Evolutionary conservation across 2,113 vertebrate genomes (phyloP).

Genomic region (Archilochus colubris): DNA sequence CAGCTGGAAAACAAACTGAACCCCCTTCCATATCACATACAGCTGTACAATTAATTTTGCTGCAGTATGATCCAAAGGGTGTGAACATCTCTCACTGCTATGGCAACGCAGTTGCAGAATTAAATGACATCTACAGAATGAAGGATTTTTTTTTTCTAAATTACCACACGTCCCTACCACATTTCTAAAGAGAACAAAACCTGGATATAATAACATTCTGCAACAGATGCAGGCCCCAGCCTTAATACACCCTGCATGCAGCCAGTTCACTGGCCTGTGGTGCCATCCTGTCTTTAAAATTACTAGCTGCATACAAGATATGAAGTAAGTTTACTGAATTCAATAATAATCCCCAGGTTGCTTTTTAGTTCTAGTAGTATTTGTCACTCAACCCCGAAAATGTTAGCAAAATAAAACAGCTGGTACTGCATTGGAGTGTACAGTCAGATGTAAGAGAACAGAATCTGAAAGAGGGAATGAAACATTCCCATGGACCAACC

Average conservation of each 20-base stretch:
- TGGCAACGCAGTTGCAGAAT: background rate
- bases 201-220: background rate
- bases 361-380: background rate
- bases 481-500: background rate
- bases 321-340: background rate
- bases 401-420: background rate
- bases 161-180: background rate
- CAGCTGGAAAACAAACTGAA: background rate
- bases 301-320: background rate
- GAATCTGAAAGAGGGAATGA: background rate
- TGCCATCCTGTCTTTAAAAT: background rate
- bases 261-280: background rate
- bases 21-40: background rate
- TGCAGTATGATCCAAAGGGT: background rate
- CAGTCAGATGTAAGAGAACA: background rate
- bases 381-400: background rate
- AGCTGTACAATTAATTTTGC: background rate
- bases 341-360: background rate
- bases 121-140: background rate
- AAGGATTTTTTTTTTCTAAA: background rate
- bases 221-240: background rate
- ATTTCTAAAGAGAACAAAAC: background rate
- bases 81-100: background rate
- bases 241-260: background rate
- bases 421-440: background rate